phyloP scores from a whole-genome alignment of 2,888 invertebrate genomes.

The Sarcophaga rosellei region DNA sequence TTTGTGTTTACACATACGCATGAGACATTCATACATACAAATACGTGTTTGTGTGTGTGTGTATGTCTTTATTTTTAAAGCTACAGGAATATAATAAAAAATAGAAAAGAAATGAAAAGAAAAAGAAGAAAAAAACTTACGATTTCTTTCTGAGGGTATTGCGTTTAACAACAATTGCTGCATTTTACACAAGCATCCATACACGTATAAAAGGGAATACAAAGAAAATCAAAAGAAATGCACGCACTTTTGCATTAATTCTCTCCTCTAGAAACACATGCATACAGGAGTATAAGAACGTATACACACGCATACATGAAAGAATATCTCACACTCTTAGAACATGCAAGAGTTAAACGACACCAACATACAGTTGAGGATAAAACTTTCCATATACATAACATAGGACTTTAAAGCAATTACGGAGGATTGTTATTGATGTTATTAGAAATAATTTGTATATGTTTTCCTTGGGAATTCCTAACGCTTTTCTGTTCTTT shows the following conservation, averaged over 20 bases:
- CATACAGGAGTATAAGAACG: neutral
- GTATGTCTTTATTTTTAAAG: neutral
- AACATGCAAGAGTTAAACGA: conserved; percentile 28
- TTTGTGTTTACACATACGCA: neutral
- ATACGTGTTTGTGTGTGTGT: neutral
- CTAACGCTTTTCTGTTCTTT: too few species aligned
- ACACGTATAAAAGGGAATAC: neutral
- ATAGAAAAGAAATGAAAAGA: neutral
- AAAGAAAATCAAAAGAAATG: conserved; percentile 58
- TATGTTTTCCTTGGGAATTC: too few species aligned
- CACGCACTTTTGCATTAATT: conserved; percentile 31
- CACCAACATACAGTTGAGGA: neutral
- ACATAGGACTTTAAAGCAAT: too few species aligned
- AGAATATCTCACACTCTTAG: neutral
- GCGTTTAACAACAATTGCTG: conserved; percentile 56
- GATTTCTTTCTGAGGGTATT: conserved; percentile 50
- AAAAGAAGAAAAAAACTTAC: conserved; percentile 37
- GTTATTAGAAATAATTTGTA: too few species aligned
- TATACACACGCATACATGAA: neutral
- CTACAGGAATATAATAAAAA: too few species aligned
- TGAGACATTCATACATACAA: neutral
- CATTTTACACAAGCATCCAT: conserved; percentile 28
- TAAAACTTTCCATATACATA: too few species aligned
- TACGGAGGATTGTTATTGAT: too few species aligned
- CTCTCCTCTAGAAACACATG: neutral